A percentile compares a stretch with the other conserved stretches of the same genome.
phyloP scores from a whole-genome alignment of 2,113 vertebrate species.

The Hipposideros armiger region DNA sequence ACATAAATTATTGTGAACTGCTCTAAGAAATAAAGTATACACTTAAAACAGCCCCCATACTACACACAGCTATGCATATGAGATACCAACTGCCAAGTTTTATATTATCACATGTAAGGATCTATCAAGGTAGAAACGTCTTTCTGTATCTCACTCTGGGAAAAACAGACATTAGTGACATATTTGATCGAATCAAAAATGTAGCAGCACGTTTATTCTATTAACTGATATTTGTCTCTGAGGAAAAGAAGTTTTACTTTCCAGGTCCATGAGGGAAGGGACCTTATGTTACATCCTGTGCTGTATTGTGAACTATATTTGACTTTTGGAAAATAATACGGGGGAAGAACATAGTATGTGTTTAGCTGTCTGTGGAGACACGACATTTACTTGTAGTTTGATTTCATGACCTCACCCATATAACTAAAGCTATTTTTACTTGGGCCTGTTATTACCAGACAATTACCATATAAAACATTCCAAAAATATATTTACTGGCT shows the following conservation, averaged over 20 bases:
- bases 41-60: not conserved
- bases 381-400: slow-evolving; percentile 62
- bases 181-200: slow-evolving; percentile 10
- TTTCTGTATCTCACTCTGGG: not conserved
- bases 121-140: not conserved
- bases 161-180: not conserved
- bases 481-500: slow-evolving; percentile 50
- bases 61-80: not conserved
- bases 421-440: slow-evolving; percentile 86
- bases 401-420: slow-evolving; percentile 62
- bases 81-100: not conserved
- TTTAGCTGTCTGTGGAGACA: slow-evolving; percentile 61
- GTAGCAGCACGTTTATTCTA: not conserved
- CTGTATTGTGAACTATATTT: slow-evolving; percentile 23
- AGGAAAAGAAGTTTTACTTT: not conserved
- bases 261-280: not conserved
- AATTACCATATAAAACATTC: slow-evolving; percentile 84
- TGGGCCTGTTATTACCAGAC: slow-evolving; percentile 81
- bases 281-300: not conserved
- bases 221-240: not conserved
- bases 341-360: not conserved
- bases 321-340: slow-evolving; percentile 44
- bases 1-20: not conserved
- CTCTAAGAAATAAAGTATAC: not conserved
- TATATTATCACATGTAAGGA: not conserved